Evolutionary conservation across 2,888 invertebrate genomes (phyloP).

Genomic region (Cabera pusaria): DNA sequence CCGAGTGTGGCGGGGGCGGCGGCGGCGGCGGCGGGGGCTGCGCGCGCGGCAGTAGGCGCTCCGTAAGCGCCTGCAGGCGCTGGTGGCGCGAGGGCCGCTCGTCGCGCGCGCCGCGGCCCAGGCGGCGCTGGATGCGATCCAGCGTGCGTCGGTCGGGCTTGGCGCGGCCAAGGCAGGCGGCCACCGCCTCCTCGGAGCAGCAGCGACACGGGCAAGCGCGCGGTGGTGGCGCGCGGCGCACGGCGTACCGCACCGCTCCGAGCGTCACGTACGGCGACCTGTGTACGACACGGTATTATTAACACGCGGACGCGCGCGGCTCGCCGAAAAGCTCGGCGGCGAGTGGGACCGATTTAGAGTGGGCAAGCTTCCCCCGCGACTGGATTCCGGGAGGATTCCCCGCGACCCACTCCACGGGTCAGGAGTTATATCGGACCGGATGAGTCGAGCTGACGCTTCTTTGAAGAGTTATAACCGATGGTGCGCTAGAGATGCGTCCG

Average conservation of each 20-base stretch:
- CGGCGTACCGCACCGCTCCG: conserved; percentile 88
- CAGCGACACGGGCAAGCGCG: conserved; percentile 82
- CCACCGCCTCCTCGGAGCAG: conserved; percentile 82
- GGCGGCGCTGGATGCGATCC: conserved; percentile 92
- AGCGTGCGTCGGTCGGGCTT: conserved; percentile 86
- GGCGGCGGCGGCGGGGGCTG: conserved; percentile 58
- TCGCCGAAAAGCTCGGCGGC: conserved; percentile 69
- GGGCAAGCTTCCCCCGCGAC: conserved; percentile 67
- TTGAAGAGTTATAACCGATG: conserved; percentile 47
- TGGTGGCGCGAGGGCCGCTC: conserved; percentile 83
- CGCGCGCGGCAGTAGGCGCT: conserved; percentile 87
- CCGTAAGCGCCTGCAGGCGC: conserved; percentile 91
- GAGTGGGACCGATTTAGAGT: conserved; percentile 78
- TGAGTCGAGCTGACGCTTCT: conserved; percentile 46
- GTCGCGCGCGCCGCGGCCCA: conserved; percentile 83
- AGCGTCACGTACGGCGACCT: conserved; percentile 85
- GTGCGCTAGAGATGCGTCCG: conserved; percentile 31
- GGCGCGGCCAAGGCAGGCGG: conserved; percentile 79
- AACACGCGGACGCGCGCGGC: conserved; percentile 53
- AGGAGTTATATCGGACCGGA: conserved; percentile 63
- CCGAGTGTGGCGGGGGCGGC: conserved; percentile 69
- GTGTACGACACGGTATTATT: conserved; percentile 51
- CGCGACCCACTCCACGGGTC: conserved; percentile 68
- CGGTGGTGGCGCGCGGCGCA: conserved; percentile 86
- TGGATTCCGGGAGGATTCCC: conserved; percentile 79